Percentiles rank a stretch among this genome's conserved stretches.
Evolutionary conservation across 2,113 vertebrate genomes (phyloP).

Genomic region (Serinus canaria): DNA sequence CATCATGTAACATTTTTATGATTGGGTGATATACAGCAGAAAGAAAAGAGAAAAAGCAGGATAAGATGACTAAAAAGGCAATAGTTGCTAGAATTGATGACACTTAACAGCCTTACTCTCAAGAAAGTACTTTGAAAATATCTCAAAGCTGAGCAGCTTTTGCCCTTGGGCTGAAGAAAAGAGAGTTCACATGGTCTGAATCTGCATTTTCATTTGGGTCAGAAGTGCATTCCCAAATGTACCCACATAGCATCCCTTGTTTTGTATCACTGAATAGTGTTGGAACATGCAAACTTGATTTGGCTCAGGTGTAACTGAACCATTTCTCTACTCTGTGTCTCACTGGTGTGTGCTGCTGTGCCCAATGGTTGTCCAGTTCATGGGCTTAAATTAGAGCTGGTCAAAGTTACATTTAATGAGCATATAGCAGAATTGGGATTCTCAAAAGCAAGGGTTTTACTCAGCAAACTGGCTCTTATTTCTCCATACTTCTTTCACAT

Average conservation of each 20-base stretch:
- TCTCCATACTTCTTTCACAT: background rate
- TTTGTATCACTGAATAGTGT: background rate
- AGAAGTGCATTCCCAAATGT: background rate
- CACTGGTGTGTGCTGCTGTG: background rate
- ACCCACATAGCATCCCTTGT: background rate
- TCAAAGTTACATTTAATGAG: background rate
- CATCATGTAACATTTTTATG: background rate
- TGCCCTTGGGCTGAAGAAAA: background rate
- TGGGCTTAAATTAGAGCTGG: background rate
- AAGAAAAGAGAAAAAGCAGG: background rate
- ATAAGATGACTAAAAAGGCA: background rate
- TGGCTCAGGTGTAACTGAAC: background rate
- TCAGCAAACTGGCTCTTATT: background rate
- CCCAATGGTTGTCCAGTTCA: background rate
- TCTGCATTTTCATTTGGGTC: background rate
- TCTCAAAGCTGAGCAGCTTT: background rate
- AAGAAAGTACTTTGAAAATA: background rate
- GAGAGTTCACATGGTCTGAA: background rate
- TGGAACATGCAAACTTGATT: background rate
- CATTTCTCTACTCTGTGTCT: background rate
- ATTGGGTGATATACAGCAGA: background rate
- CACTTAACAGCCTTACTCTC: background rate
- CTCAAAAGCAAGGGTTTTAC: background rate
- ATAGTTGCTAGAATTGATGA: background rate
- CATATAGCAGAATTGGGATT: background rate